Percentiles rank a stretch among this genome's conserved stretches.
Evolutionary conservation across 2,797 vertebrate genomes (phyloP).

Genomic region (Alectoris magna): DNA sequence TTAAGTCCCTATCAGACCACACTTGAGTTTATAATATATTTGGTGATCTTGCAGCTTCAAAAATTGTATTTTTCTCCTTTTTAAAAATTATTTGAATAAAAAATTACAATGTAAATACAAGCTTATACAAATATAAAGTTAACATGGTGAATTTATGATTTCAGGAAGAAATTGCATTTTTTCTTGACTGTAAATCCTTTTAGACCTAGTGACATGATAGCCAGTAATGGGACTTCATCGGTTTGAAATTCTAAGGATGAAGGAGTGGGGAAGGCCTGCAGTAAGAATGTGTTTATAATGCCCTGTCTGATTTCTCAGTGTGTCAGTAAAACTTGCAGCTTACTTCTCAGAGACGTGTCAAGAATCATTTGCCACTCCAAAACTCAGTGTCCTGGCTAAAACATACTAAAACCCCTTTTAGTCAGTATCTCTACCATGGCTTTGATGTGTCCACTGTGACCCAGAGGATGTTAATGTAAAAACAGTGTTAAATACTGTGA

Average conservation of each 20-base stretch:
- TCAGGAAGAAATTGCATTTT: neutral
- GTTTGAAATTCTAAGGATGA: neutral
- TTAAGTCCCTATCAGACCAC: neutral
- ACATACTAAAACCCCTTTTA: neutral
- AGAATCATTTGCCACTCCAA: neutral
- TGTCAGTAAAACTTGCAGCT: neutral
- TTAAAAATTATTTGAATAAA: neutral
- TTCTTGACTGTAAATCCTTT: neutral
- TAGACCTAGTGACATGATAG: neutral
- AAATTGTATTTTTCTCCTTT: neutral
- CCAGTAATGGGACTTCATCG: neutral
- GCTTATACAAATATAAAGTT: neutral
- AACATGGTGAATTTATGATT: neutral
- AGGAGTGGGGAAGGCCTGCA: accelerated
- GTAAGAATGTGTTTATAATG: neutral
- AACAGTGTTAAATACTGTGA: neutral
- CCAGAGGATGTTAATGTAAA: accelerated
- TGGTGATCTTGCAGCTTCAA: neutral
- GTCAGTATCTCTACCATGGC: accelerated
- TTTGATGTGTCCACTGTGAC: neutral
- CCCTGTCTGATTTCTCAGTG: neutral
- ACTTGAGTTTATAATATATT: neutral
- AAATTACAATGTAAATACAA: neutral
- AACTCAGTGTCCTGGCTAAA: neutral
- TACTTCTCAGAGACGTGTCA: neutral